Conservation (phyloP, 53 echinoderm and acorn worm species). For the Hippasteria phrygiana region DNA sequence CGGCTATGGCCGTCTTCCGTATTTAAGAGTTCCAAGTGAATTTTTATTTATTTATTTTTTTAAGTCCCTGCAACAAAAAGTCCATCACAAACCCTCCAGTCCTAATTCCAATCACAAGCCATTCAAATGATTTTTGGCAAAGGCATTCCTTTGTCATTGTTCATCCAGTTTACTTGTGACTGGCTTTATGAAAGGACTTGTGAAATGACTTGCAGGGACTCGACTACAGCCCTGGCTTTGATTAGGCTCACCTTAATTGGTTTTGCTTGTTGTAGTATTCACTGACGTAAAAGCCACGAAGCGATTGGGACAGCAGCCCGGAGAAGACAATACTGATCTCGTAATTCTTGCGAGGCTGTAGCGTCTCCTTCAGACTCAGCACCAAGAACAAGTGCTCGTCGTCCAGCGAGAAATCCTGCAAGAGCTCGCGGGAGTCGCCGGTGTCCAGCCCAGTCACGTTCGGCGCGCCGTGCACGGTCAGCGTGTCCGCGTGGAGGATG, state of each 20-base stretch:
- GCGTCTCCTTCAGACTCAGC: constrained; percentile 51
- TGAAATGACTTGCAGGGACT: no score
- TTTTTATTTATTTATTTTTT: no score
- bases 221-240: background rate
- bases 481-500: constrained; percentile 17
- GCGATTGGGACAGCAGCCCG: constrained; percentile 72
- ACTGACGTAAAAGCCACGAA: constrained; percentile 89
- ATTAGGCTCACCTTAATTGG: constrained; percentile 16
- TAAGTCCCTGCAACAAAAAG: no score
- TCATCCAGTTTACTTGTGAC: no score
- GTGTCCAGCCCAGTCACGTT: constrained; percentile 40
- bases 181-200: no score
- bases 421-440: background rate
- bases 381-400: constrained; percentile 62
- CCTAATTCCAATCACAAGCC: no score
- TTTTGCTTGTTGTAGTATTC: constrained; percentile 49
- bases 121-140: no score
- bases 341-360: constrained; percentile 69
- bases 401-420: constrained; percentile 8
- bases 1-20: no score
- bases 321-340: constrained; percentile 75
- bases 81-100: no score
- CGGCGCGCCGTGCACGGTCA: background rate
- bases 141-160: no score
- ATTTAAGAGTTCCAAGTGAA: no score